Evolutionary conservation across 2,113 vertebrate genomes (phyloP).

Genomic region (Boulengeromyrus knoepffleri): DNA sequence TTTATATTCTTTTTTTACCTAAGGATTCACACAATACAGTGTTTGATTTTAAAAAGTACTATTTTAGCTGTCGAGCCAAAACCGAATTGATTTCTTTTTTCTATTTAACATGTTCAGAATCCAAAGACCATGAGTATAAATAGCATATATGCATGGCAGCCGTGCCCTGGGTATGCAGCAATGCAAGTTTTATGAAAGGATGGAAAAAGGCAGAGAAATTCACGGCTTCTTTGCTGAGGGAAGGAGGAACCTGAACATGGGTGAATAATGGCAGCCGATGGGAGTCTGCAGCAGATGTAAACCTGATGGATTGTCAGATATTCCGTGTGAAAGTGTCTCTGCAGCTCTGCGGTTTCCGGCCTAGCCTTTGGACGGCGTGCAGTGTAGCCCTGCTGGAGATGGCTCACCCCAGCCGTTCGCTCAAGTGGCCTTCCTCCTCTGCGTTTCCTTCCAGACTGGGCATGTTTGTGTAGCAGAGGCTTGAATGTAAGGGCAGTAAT

Average conservation of each 20-base stretch:
- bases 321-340: constrained; percentile 43
- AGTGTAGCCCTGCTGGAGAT: constrained; percentile 32
- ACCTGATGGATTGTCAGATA: constrained; percentile 50
- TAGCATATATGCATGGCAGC: constrained; percentile 23
- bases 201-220: constrained; percentile 55
- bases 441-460: constrained; percentile 34
- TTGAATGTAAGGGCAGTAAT: background rate
- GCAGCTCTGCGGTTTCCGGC: constrained; percentile 29
- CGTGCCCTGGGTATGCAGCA: constrained; percentile 54
- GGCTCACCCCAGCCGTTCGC: constrained; percentile 39
- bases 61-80: constrained; percentile 58
- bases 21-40: constrained; percentile 40
- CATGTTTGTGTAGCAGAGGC: constrained; percentile 1
- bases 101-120: constrained; percentile 49
- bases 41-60: constrained; percentile 23
- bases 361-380: constrained; percentile 24
- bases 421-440: constrained; percentile 44
- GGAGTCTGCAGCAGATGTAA: background rate
- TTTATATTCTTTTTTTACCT: constrained; percentile 47
- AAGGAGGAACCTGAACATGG: constrained; percentile 46
- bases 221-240: constrained; percentile 53
- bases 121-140: constrained; percentile 52
- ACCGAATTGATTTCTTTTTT: constrained; percentile 42
- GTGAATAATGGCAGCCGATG: constrained; percentile 37
- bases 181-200: constrained; percentile 38